A percentile compares a stretch with the other conserved stretches of the same genome.
These are phyloP conservation scores for Nasonia oneida DNA, from an alignment of 2,888 invertebrate genomes.

Conservation along the genomic window DNA sequence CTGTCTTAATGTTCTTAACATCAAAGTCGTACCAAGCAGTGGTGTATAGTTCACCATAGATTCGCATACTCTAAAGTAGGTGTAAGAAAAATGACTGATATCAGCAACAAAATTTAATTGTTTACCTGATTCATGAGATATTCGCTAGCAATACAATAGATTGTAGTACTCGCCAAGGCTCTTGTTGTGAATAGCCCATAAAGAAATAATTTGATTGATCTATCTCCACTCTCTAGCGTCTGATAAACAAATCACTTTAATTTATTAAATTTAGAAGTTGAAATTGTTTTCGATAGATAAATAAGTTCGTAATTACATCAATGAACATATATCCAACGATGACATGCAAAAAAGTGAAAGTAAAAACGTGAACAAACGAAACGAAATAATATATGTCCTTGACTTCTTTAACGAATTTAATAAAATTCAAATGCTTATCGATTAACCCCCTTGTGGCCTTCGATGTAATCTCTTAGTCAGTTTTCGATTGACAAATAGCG, in stretches of 20 bases:
- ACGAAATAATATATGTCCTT: constrained; percentile 25
- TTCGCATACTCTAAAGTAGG: constrained; percentile 11
- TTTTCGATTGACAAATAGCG: not conserved
- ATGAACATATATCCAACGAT: constrained; percentile 36
- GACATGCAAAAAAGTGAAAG: constrained; percentile 39
- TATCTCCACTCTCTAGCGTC: constrained; percentile 21
- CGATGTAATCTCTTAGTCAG: not conserved
- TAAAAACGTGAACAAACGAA: constrained; percentile 27
- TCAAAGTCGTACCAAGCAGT: constrained; percentile 26
- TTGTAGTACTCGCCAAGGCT: constrained; percentile 12
- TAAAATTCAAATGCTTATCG: constrained; percentile 24
- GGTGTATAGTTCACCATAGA: constrained; percentile 13
- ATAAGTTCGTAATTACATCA: constrained; percentile 20
- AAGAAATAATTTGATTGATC: constrained; percentile 25
- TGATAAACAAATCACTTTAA: not conserved
- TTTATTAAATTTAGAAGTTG: not conserved
- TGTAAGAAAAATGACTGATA: not conserved
- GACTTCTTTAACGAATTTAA: constrained; percentile 11
- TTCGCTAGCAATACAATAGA: constrained; percentile 28
- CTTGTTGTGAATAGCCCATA: constrained; percentile 22
- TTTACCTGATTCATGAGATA: constrained; percentile 32
- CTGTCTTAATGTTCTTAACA: not conserved
- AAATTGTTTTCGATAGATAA: not conserved
- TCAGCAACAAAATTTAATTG: not conserved
- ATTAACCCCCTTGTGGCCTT: not conserved